phyloP scores from a whole-genome alignment of 2,113 vertebrate genomes.

The Calcarius ornatus region DNA sequence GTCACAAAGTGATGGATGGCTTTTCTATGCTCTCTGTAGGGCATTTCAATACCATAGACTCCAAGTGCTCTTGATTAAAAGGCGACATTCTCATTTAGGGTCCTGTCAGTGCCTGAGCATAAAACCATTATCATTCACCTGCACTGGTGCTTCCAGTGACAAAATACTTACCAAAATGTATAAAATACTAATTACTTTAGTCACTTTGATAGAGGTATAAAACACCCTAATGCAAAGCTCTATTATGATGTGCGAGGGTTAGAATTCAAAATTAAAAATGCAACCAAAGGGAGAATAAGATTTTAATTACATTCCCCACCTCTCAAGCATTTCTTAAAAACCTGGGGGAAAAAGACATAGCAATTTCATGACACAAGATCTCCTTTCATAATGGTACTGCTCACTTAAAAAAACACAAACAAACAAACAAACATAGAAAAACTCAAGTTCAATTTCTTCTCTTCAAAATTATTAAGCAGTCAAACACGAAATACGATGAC shows the following conservation, averaged over 20 bases:
- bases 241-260: background rate
- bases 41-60: conserved; percentile 57
- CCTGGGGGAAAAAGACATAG: background rate
- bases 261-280: conserved; percentile 57
- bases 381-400: background rate
- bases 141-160: conserved; percentile 31
- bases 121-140: conserved; percentile 58
- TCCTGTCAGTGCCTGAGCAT: conserved; percentile 27
- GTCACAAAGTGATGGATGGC: conserved; percentile 63
- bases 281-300: conserved; percentile 35
- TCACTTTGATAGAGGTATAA: conserved; percentile 44
- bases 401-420: background rate
- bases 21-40: conserved; percentile 50
- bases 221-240: conserved; percentile 46
- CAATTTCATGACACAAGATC: background rate
- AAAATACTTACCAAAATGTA: conserved; percentile 60
- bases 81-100: conserved; percentile 49
- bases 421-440: background rate
- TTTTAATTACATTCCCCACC: conserved; percentile 48
- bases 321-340: conserved; percentile 4
- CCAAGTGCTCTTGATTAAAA: conserved; percentile 63
- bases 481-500: background rate
- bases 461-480: conserved; percentile 3
- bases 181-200: conserved; percentile 61
- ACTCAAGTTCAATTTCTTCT: background rate